These are phyloP conservation scores for Cydia strobilella DNA, from an alignment of 1,140 invertebrate genomes.

Conservation along the genomic window DNA sequence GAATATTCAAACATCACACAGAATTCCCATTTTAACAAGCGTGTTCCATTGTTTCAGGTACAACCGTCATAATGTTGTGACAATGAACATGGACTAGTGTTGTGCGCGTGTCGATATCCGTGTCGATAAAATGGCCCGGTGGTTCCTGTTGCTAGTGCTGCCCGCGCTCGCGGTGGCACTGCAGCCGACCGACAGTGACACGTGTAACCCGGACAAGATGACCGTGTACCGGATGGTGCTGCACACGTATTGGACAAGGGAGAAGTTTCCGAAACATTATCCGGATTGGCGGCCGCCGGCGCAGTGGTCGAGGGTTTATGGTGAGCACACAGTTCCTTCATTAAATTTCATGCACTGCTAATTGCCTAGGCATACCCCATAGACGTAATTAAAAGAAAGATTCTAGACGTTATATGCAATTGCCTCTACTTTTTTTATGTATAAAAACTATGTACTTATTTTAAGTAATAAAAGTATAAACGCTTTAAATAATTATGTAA, in stretches of 20 bases:
- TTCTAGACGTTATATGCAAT: too few relatives aligned
- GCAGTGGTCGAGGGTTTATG: constrained; percentile 94
- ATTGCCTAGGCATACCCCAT: too few relatives aligned
- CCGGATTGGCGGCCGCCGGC: constrained; percentile 94
- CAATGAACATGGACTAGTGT: constrained; percentile 47
- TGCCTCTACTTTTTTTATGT: neutral
- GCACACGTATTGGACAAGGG: constrained; percentile 94
- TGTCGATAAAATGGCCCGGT: constrained; percentile 59
- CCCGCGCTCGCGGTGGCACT: constrained; percentile 51
- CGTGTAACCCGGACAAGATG: constrained; percentile 81
- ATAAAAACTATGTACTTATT: constrained; percentile 1
- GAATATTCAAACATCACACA: constrained; percentile 1
- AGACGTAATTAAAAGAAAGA: neutral
- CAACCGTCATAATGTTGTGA: constrained; percentile 51
- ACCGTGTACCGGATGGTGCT: constrained; percentile 92
- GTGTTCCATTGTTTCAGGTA: constrained; percentile 57
- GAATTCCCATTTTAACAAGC: constrained; percentile 12
- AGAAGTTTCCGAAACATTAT: constrained; percentile 94
- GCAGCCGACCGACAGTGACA: constrained; percentile 56
- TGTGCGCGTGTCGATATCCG: constrained; percentile 47
- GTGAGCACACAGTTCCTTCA: constrained; percentile 81
- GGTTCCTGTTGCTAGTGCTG: constrained; percentile 52
- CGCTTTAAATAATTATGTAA: neutral
- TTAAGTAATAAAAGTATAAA: neutral
- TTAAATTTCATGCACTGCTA: too few relatives aligned